Base-by-base conservation (phyloP, 2,797 vertebrate species). In the Pseudochirops cupreus region DNA sequence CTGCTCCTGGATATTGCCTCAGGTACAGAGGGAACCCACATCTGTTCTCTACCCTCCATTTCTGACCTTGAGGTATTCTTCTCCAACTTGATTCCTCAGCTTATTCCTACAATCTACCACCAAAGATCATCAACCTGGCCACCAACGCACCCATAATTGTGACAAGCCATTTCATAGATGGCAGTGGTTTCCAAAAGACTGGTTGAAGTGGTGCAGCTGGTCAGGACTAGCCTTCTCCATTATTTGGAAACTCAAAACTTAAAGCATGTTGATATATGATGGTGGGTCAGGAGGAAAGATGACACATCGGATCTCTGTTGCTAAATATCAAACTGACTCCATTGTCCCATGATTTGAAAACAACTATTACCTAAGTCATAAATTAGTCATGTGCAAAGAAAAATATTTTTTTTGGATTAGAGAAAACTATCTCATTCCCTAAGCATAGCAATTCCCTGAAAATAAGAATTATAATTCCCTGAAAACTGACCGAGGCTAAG, bases 311-410 rank as follows among this genome's bases (percentile, higher is more conserved):
- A 89, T 58, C 29, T 56, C 39, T 96, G 96, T 97, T 95, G 89
- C 58, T 93, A 39, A 93, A 52, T 39, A 56, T 91, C 93, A 95
- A 92, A 9, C 1, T 39, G 91, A 33, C 91, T 93, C 97, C 90
- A 91, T 4, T 4, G 21, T 87, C 39, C 39, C 39, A 87, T 87
- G 39, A 95, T 94, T 95, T 90, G n/a, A 93, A 95, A 94, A 91
- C 16, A 16, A 96, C 90, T 96, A 95, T 95, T 96, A 97, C 97
- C 96, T 93, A 92, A 97, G 12, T 94, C 97, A 96, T 95, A 97
- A 96, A 97, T 97, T 91, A 97, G 74, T 93, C 97, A 96, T 92
- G 96, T 97, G 97, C 55, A 14, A 96, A 97, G 94, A 33, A 96
- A 92, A 92, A 67, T 24, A n/a, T 54, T 54, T 56, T 58, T 74